Evolutionary conservation across 2,113 vertebrate species (phyloP), one percentile per base, ranked within the genome.

Genomic region (Leptobrachium ailaonicum): DNA sequence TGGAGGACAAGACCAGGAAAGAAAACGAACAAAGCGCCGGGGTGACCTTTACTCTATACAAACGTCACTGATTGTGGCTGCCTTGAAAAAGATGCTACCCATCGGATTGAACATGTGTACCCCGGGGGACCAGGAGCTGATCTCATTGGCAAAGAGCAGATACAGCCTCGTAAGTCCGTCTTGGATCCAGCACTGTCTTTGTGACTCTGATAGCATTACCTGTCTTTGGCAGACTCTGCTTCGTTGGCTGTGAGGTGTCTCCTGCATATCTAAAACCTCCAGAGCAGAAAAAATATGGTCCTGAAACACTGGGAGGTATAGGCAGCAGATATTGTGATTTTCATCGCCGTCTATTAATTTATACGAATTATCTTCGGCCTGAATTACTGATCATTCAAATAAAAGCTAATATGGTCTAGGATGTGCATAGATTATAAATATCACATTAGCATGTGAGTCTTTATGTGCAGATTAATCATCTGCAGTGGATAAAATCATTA

Each of bases 71-170:
- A 99, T 99, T 50, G 97, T 99, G 84, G 96, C 98, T 0, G 96
- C 96, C 1, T 91, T 99, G 87, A 99, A 99, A 92, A 99, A 98
- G 88, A 97, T 99, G 96, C 91, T 99, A 87, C 98, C 98, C 13
- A 98, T 99, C 47, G 98, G 98, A 62, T 90, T 99, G 87, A 99
- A 99, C 87, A 98, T 99, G 98, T 99, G 97, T 74, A 98, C 96
- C 0, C 97, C 97, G 0, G 98, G 98, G 5, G 98, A 99, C 86
- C 98, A 98, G 91, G 97, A 99, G 87, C 95, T 99, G 82, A 98
- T 99, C 84, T 94, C 97, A 50, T 87, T 99, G 1, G 95, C 97
- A 56, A 99, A 99, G 86, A 91, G 83, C 1, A 94, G 98, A 85
- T 98, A 98, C 79, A 86, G 94, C 84, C 88, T 92, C 80, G 98